Evolutionary conservation across 2,888 invertebrate genomes (phyloP).

Genomic region (Lasioglossum calceatum): DNA sequence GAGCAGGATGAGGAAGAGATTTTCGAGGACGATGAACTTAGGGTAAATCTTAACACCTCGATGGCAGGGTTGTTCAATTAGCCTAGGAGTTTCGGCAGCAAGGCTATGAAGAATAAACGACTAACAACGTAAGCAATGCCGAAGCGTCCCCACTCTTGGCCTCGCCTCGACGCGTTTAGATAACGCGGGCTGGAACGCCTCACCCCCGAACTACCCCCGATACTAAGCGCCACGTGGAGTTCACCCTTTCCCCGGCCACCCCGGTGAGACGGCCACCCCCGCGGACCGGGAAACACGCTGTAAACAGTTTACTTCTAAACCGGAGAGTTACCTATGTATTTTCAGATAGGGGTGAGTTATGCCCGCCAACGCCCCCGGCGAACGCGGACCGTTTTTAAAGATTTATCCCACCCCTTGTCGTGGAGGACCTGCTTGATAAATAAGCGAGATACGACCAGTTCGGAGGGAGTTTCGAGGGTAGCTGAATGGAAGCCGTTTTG

Average conservation of each 20-base stretch:
- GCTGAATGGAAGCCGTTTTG: slow-evolving; percentile 29
- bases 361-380: slow-evolving; percentile 68
- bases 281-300: slow-evolving; percentile 73
- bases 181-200: slow-evolving; percentile 73
- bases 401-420: slow-evolving; percentile 78
- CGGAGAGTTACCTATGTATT: slow-evolving; percentile 81
- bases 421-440: slow-evolving; percentile 60
- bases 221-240: slow-evolving; percentile 68
- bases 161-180: slow-evolving; percentile 79
- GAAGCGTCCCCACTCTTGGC: slow-evolving; percentile 38
- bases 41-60: neutral
- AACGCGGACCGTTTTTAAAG: slow-evolving; percentile 80
- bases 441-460: slow-evolving; percentile 58
- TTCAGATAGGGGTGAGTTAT: slow-evolving; percentile 83
- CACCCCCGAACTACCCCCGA: slow-evolving; percentile 55
- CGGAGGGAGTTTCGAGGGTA: slow-evolving; percentile 36
- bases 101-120: slow-evolving; percentile 73
- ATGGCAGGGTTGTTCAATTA: neutral
- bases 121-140: slow-evolving; percentile 62
- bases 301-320: slow-evolving; percentile 81
- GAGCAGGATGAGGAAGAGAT: neutral
- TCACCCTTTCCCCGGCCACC: slow-evolving; percentile 67
- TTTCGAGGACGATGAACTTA: neutral
- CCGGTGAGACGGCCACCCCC: slow-evolving; percentile 48
- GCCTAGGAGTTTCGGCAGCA: neutral